A percentile compares a stretch with the other conserved stretches of the same genome.
Conservation (phyloP, 2,797 vertebrate species). For the Bradypodion pumilum region DNA sequence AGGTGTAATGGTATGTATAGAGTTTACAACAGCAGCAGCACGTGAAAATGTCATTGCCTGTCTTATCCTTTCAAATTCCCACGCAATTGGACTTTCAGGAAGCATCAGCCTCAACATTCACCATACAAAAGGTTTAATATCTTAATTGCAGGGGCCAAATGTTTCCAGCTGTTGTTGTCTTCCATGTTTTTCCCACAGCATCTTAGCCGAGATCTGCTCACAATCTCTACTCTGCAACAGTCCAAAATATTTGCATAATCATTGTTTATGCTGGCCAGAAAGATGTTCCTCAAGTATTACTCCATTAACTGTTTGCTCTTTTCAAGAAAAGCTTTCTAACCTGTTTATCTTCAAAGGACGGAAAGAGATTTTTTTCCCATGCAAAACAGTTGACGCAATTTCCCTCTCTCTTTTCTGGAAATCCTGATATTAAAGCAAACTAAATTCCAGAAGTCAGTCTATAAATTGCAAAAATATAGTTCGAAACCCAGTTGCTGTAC, state of each 20-base stretch:
- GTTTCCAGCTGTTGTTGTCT: conserved; percentile 71
- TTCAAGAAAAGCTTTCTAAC: conserved; percentile 58
- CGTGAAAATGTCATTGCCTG: conserved; percentile 9
- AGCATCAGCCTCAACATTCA: conserved; percentile 36
- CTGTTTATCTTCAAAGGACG: conserved; percentile 66
- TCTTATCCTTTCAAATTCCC: conserved; percentile 48
- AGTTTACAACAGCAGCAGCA: not conserved
- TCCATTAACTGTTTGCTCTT: conserved; percentile 58
- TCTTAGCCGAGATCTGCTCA: conserved; percentile 65
- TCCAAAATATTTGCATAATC: conserved; percentile 66
- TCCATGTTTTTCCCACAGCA: conserved; percentile 70
- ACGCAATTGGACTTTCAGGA: conserved; percentile 25
- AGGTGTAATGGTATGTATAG: too few relatives aligned
- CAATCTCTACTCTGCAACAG: conserved; percentile 59
- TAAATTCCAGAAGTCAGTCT: conserved; percentile 34
- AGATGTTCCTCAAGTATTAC: conserved; percentile 61
- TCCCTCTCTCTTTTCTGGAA: not conserved
- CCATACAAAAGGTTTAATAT: conserved; percentile 62
- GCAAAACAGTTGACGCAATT: conserved; percentile 17
- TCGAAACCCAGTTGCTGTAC: conserved; percentile 28
- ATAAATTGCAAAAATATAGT: conserved; percentile 29
- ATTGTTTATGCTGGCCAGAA: conserved; percentile 67
- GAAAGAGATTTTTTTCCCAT: conserved; percentile 51
- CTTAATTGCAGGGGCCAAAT: conserved; percentile 65
- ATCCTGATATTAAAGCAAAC: conserved; percentile 49